phyloP scores from a whole-genome alignment of 2,888 invertebrate genomes.

The Crossocerus cetratus region DNA sequence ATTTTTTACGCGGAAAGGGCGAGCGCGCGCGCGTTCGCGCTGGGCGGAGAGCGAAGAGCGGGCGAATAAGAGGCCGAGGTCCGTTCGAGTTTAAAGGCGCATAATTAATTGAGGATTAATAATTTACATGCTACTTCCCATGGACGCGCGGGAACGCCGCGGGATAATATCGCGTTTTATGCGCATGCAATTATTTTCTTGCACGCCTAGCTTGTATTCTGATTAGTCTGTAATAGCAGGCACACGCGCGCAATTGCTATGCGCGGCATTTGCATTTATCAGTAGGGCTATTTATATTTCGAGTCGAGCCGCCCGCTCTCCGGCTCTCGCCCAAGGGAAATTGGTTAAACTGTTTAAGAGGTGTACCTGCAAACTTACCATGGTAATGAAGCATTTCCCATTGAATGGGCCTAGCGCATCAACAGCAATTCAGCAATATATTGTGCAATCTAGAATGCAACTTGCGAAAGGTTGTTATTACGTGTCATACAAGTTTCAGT shows the following conservation, averaged over 20 bases:
- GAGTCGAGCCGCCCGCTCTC: not conserved
- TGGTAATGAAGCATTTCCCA: too few species aligned
- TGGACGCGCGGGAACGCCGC: conserved; percentile 14
- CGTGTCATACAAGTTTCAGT: too few species aligned
- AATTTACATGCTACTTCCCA: conserved; percentile 31
- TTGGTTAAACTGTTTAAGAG: too few species aligned
- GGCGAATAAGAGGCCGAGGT: too few species aligned
- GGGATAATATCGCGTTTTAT: conserved; percentile 29
- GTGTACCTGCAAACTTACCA: too few species aligned
- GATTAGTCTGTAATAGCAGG: conserved; percentile 51
- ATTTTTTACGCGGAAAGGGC: not conserved
- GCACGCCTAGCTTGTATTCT: conserved; percentile 46
- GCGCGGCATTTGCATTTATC: conserved; percentile 42
- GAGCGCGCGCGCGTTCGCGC: too few species aligned
- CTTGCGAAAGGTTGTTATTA: too few species aligned
- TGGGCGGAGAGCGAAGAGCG: too few species aligned
- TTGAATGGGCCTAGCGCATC: too few species aligned
- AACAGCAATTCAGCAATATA: too few species aligned
- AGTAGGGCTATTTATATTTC: conserved; percentile 23
- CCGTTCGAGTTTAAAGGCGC: not conserved
- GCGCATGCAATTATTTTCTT: conserved; percentile 56
- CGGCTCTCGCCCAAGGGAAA: conserved; percentile 20
- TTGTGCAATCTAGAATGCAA: too few species aligned
- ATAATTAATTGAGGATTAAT: conserved; percentile 35
- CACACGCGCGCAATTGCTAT: conserved; percentile 37